Evolutionary conservation across 2,113 vertebrate genomes (phyloP), one percentile per base, ranked within the genome.

Genomic region (Ancistrus triradiatus): DNA sequence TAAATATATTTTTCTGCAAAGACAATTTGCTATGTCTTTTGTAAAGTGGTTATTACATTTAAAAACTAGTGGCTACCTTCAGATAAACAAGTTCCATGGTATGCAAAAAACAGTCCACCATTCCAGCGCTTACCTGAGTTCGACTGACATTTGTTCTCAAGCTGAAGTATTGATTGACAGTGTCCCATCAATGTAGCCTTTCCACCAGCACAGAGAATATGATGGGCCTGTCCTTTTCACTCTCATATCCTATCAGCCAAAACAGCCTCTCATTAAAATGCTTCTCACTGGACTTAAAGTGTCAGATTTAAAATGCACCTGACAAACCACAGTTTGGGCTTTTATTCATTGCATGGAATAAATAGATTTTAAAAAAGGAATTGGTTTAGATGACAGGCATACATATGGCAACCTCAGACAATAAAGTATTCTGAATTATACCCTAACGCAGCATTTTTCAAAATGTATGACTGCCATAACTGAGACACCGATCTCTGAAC

Each of bases 91-190:
- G 7, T 37, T 37, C 35, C 3, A 37, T 11, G 14, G 14, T 65
- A 28, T 48, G 31, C 15, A 25, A 14, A 3, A 7, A 46, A 6
- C 21, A 46, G 44, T 51, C 53, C n/a, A 14, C 7, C 15, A 19
- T 17, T 33, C 13, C 38, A 37, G 47, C 17, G 48, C 22, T 31
- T 57, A 31, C 55, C 43, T 70, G 38, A 19, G 62, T 22, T 43
- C 13, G 31, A 49, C 25, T 66, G 57, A 66, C 48, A 56, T 66
- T 66, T 66, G 62, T 22, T 57, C 52, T 58, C 52, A 22, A 28
- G 38, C 47, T 38, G 55, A 44, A 7, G n/a, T 66, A 66, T 66
- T 71, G 63, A 71, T 65, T 49, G 69, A 61, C 69, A 60, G 44
- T 31, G n/a, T 46, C 44, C 22, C 47, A 17, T 55, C 22, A 3